phyloP scores from a whole-genome alignment of 1,140 invertebrate species.

The Megalopta genalis region DNA sequence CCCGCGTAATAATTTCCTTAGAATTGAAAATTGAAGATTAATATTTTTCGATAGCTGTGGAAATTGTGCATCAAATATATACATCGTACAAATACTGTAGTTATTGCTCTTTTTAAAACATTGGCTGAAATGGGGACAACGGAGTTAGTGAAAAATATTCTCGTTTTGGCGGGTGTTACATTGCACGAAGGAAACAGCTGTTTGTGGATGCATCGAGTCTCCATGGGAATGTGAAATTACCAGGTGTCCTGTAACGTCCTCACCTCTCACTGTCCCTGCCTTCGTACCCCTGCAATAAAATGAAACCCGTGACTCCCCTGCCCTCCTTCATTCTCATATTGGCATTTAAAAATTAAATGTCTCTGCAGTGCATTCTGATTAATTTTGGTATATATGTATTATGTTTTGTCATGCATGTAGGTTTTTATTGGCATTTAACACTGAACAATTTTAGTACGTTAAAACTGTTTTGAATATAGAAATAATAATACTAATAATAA shows the following conservation, averaged over 20 bases:
- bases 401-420: no score
- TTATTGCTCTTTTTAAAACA: no score
- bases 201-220: slow-evolving; percentile 64
- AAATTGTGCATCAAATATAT: not conserved
- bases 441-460: no score
- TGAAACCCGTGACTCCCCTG: slow-evolving; percentile 7
- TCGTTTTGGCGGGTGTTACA: not conserved
- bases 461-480: no score
- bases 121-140: not conserved
- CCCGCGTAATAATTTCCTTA: not conserved
- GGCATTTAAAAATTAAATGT: slow-evolving; percentile 40
- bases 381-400: not conserved
- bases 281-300: slow-evolving; percentile 1
- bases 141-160: not conserved
- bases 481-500: no score
- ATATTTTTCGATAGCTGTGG: not conserved
- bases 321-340: slow-evolving; percentile 9
- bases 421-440: no score
- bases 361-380: not conserved
- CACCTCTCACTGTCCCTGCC: slow-evolving; percentile 31
- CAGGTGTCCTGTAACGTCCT: slow-evolving; percentile 61
- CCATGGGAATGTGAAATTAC: slow-evolving; percentile 65
- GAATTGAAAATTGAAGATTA: not conserved
- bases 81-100: no score
- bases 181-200: slow-evolving; percentile 60